Evolutionary conservation across 2,113 vertebrate species (phyloP), one percentile per base, ranked within the genome.

Genomic region (Forbesichthys papilliferus): DNA sequence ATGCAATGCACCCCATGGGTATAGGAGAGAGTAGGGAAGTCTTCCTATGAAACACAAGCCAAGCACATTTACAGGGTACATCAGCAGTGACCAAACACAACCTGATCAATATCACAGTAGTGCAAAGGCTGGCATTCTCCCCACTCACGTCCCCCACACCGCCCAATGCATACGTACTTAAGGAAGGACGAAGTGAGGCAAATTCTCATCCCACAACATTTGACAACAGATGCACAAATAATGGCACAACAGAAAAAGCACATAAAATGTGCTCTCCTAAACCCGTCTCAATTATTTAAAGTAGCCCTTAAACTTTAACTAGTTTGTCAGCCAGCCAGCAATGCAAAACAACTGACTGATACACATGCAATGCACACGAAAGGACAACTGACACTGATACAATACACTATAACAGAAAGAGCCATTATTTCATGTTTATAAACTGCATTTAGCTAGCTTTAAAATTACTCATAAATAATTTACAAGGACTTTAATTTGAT

Each of bases 71-170:
- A 48, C 1, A 53, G 75, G 46, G 71, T 46, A 80, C 81, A 84
- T 84, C 84, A 86, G 82, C 86, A 84, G 49, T 53, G 74, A 82
- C 75, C 83, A 76, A 84, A 84, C 57, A 48, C 72, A 33, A 51
- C 10, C 48, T 3, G 16, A 85, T 87, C 79, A 71, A 88, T 85
- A 86, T 34, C 52, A 49, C 70, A 73, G 63, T 60, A 59, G 71
- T 61, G 69, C 64, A 82, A 51, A 0, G 68, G 46, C 75, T 67
- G 67, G 65, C 66, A 58, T 71, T 46, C 64, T 63, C 75, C 67
- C 61, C 1, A 0, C 61, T 33, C 18, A 42, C 7, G 36, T 42
- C 36, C 36, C 36, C 36, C 61, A 61, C 68, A 11, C 54, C 13
- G 13, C 60, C 16, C 62, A 27, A 9, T 76, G 78, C 62, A 61